Percentiles rank a stretch among this genome's conserved stretches.
phyloP scores from a whole-genome alignment of 1,140 invertebrate species.

The Holcopasites calliopsidis region DNA sequence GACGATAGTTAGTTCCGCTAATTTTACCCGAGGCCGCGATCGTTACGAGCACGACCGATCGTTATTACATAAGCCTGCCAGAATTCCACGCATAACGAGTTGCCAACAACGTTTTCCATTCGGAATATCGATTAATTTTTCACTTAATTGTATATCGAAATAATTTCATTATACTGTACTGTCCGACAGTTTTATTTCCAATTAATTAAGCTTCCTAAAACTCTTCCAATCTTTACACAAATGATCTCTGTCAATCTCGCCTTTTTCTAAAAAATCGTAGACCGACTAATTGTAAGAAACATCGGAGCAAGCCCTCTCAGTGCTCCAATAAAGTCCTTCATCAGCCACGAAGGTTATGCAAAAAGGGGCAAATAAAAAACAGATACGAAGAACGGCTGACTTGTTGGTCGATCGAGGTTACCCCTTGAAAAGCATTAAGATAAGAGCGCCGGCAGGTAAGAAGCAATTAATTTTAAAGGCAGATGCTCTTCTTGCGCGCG shows the following conservation, averaged over 20 bases:
- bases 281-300: too few relatives aligned
- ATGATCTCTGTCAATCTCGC: too few relatives aligned
- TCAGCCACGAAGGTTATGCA: too few relatives aligned
- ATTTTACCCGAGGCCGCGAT: background rate
- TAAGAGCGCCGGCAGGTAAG: background rate
- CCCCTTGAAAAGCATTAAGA: background rate
- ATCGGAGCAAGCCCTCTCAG: too few relatives aligned
- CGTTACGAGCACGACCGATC: background rate
- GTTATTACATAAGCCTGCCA: background rate
- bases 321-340: too few relatives aligned
- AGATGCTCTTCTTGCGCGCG: background rate
- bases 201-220: too few relatives aligned
- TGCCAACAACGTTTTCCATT: background rate
- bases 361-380: background rate
- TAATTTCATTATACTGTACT: too few relatives aligned
- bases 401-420: background rate
- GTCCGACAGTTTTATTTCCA: too few relatives aligned
- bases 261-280: too few relatives aligned
- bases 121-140: constrained; percentile 8
- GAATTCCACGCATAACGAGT: constrained; percentile 1
- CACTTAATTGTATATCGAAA: constrained; percentile 4
- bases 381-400: background rate
- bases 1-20: background rate
- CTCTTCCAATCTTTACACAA: too few relatives aligned
- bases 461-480: constrained; percentile 7